phyloP scores from a whole-genome alignment of 2,888 invertebrate genomes.

The Ochlodes sylvanus region DNA sequence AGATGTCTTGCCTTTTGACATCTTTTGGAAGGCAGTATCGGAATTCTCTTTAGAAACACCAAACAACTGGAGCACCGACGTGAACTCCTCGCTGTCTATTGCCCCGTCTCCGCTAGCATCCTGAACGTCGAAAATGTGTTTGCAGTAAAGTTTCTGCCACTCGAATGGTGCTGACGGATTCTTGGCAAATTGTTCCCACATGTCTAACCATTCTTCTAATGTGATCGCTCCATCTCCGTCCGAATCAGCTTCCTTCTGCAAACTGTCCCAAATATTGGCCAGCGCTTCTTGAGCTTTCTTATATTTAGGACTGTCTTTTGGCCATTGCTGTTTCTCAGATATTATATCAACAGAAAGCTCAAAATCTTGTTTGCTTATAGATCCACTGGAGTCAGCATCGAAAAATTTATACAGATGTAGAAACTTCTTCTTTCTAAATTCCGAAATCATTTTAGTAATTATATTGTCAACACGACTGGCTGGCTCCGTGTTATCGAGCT shows the following conservation, averaged over 20 bases:
- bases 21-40: slow-evolving; percentile 86
- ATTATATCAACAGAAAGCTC: slow-evolving; percentile 94
- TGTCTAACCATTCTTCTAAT: slow-evolving; percentile 39
- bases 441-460: slow-evolving; percentile 87
- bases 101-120: slow-evolving; percentile 89
- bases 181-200: slow-evolving; percentile 50
- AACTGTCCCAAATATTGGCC: slow-evolving; percentile 92
- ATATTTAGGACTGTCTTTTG: slow-evolving; percentile 88
- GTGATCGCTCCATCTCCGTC: slow-evolving; percentile 77
- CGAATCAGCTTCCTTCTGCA: slow-evolving; percentile 89
- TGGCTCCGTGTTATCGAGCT: not conserved
- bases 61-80: slow-evolving; percentile 90
- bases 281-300: slow-evolving; percentile 90
- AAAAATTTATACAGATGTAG: slow-evolving; percentile 94
- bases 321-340: slow-evolving; percentile 91
- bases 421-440: slow-evolving; percentile 95
- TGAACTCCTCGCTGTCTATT: slow-evolving; percentile 91
- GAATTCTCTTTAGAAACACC: slow-evolving; percentile 89
- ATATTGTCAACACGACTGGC: slow-evolving; percentile 6
- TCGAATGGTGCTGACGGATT: slow-evolving; percentile 58
- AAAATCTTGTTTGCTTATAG: slow-evolving; percentile 94
- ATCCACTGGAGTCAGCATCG: slow-evolving; percentile 94
- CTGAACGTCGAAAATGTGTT: slow-evolving; percentile 92
- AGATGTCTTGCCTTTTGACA: slow-evolving; percentile 88
- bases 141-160: slow-evolving; percentile 92